These are phyloP conservation scores for Melinaea marsaeus DNA, from an alignment of 2,888 invertebrate species.

Conservation along the genomic window DNA sequence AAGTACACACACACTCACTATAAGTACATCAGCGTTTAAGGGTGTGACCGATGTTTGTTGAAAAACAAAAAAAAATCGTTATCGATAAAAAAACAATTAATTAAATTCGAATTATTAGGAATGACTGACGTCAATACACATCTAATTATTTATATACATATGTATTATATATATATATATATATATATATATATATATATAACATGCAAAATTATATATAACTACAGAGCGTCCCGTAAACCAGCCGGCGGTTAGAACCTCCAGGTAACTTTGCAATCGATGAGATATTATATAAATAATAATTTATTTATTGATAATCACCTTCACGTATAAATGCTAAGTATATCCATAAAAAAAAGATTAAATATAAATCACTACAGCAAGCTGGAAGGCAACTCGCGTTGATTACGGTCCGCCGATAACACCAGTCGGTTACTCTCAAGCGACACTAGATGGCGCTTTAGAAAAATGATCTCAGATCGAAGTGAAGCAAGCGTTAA, in stretches of 20 bases:
- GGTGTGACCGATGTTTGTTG: constrained; percentile 31
- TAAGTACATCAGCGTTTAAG: constrained; percentile 43
- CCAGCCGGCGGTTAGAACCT: constrained; percentile 56
- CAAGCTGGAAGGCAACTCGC: too few relatives aligned
- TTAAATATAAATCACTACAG: constrained; percentile 11
- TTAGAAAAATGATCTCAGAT: constrained; percentile 9
- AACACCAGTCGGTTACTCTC: background rate
- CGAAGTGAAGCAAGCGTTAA: too few relatives aligned
- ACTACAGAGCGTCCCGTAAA: constrained; percentile 48
- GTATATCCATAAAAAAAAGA: constrained; percentile 44
- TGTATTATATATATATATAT: constrained; percentile 26
- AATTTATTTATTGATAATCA: constrained; percentile 40
- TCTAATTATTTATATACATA: constrained; percentile 33
- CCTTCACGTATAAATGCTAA: constrained; percentile 54
- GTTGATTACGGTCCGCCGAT: background rate
- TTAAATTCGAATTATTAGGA: constrained; percentile 71
- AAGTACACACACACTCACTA: constrained; percentile 37
- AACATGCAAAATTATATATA: constrained; percentile 24
- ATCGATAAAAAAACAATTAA: constrained; percentile 44
- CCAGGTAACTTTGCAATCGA: constrained; percentile 41
- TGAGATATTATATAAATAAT: constrained; percentile 8
- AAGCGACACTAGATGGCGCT: too few relatives aligned
- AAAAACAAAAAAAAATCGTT: constrained; percentile 30
- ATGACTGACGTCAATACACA: constrained; percentile 55
- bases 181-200: constrained; percentile 33